Evolutionary conservation across 2,113 vertebrate species (phyloP), one percentile per base, ranked within the genome.

Genomic region (Takifugu flavidus): DNA sequence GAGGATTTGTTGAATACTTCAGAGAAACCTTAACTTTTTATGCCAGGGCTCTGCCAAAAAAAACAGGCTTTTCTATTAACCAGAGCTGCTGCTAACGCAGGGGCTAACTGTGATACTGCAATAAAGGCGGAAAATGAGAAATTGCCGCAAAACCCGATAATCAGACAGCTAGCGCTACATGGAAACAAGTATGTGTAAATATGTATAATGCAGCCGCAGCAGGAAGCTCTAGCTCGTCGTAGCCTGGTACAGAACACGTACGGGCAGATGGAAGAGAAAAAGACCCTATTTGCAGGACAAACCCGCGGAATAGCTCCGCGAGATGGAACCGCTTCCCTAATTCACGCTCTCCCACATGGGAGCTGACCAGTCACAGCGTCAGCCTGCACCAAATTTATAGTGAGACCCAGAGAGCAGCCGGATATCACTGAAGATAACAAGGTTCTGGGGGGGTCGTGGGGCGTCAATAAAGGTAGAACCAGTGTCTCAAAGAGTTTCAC

Each of bases 271-370:
- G 5, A 31, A 69, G 26, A 62, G 50, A 45, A 13, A 54, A 42
- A 57, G 59, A 28, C 53, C 73, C 42, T 59, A 65, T 80, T 72
- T 80, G 60, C 60, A 78, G 72, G 60, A 3, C 49, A 62, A 71
- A 57, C 70, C 75, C 62, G 31, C 25, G 75, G 72, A 81, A 58
- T 52, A 69, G 56, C 62, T 67, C 52, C 65, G 55, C 72, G 64
- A 51, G 58, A 70, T 59, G 58, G 31, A 78, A 73, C 42, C 15
- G 53, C 50, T 43, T 70, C 46, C 61, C 65, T 43, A 70, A 75
- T 71, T 78, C 69, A 65, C 49, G 70, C 63, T 56, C 43, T 68
- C 52, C 59, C 72, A 75, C 59, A 65, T 67, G 62, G 59, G 72
- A 75, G 65, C 71, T 52, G 59, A 39, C 39, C 53, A 34, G 20